Evolutionary conservation across 2,888 invertebrate species (phyloP), one percentile per base, ranked within the genome.

Genomic region (Sinelater perroti): DNA sequence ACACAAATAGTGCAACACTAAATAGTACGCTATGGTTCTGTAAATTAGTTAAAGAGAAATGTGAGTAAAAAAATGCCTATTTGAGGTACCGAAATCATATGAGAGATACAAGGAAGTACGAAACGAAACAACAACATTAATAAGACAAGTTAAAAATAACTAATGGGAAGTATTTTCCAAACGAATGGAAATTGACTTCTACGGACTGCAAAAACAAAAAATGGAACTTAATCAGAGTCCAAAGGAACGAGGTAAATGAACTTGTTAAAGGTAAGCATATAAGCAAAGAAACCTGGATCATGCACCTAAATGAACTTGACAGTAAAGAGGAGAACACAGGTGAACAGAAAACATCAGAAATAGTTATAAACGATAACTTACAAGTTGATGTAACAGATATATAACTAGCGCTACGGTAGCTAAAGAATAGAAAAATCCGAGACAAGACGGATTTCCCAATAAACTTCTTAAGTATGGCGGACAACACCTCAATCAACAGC

Each of bases 111-210:
- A 11, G 2, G 13, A 2, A 13, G 8, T 11, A 10, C n/a, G 13
- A 11, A 35, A 35, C 35, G 14, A 35, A 35, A 35, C 4, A 2
- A 35, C 35, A 13, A 35, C 14, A 13, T 40, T 21, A n/a, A 21
- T 40, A 40, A 40, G 21, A 18, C 14, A 5, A 18, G 21, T 40
- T 11, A 40, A 40, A 17, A 40, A 16, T 7, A 13, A 40, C n/a
- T 5, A 17, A 7, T 40, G 18, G 18, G 40, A 40, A 36, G 11
- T 40, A 7, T 40, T 40, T 11, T 40, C 40, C 7, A 17, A 40
- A 40, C 5, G 16, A 2, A 44, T 44, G 11, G 24, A 24, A 14
- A 44, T n/a, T 44, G 44, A 44, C 10, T 6, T 44, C 44, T 24
- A 44, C 26, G 14, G 26, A 24, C 44, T 44, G 3, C 44, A 44